phyloP scores from a whole-genome alignment of 2,113 vertebrate genomes.

The Zosterops pallidus region DNA sequence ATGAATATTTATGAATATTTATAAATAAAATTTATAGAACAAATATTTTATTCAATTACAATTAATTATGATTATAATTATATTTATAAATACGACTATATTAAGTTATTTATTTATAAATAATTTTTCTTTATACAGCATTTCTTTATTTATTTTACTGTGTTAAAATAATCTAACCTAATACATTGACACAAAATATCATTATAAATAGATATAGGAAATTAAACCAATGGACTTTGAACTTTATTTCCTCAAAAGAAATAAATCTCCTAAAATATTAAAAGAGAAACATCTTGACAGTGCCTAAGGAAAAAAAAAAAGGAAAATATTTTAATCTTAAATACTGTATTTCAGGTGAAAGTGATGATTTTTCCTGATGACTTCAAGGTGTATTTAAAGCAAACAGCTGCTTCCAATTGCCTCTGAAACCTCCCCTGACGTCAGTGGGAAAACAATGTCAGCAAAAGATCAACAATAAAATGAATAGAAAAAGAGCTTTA shows the following conservation, averaged over 20 bases:
- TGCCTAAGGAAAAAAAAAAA: not conserved
- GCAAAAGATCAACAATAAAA: not conserved
- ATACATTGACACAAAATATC: not conserved
- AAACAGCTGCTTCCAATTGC: conserved; percentile 27
- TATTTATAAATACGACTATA: too few species aligned
- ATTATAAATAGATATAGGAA: not conserved
- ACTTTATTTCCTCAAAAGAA: not conserved
- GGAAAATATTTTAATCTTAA: not conserved
- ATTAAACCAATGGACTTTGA: not conserved
- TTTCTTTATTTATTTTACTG: not conserved
- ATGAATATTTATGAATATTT: too few species aligned
- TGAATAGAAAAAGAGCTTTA: not conserved
- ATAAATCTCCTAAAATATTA: not conserved
- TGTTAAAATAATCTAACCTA: not conserved
- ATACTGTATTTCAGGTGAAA: not conserved
- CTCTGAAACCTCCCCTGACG: not conserved
- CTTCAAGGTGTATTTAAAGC: not conserved
- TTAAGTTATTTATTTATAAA: too few species aligned
- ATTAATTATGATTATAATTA: too few species aligned
- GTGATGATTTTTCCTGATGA: not conserved
- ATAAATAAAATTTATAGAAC: too few species aligned
- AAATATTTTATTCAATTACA: too few species aligned
- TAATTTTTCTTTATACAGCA: too few species aligned
- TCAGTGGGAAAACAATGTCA: conserved; percentile 21
- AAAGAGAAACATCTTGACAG: not conserved